These are phyloP conservation scores for Cosmorhoe ocellata DNA, from an alignment of 2,888 invertebrate species.

Conservation along the genomic window DNA sequence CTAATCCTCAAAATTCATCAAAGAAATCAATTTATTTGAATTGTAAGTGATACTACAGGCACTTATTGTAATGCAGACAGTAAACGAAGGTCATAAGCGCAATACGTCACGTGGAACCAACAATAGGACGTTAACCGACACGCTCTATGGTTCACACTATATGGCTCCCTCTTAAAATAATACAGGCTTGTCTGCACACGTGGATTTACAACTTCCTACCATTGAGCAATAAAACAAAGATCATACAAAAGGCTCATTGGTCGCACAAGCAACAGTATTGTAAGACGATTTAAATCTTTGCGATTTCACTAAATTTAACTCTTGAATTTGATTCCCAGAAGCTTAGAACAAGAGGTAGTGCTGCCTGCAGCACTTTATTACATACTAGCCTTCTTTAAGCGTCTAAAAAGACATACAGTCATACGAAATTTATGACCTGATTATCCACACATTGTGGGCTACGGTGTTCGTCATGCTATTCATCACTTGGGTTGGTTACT, in stretches of 20 bases:
- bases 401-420: too few species aligned
- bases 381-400: too few species aligned
- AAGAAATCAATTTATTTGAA: neutral
- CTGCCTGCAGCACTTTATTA: too few species aligned
- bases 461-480: too few species aligned
- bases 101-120: constrained; percentile 49
- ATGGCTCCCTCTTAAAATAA: constrained; percentile 17
- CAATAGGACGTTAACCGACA: constrained; percentile 67
- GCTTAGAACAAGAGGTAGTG: too few species aligned
- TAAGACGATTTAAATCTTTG: too few species aligned
- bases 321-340: too few species aligned
- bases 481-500: too few species aligned
- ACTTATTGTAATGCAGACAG: constrained; percentile 33
- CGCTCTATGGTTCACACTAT: constrained; percentile 53
- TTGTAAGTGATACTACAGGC: neutral
- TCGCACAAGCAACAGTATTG: neutral
- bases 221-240: neutral
- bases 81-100: constrained; percentile 53
- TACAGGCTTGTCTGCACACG: constrained; percentile 24
- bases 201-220: constrained; percentile 17
- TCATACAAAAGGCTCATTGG: neutral
- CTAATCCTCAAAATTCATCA: neutral
- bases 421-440: too few species aligned
- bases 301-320: too few species aligned
- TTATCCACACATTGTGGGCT: too few species aligned